phyloP scores from a whole-genome alignment of 2,888 invertebrate species.

The Gari tellinella region DNA sequence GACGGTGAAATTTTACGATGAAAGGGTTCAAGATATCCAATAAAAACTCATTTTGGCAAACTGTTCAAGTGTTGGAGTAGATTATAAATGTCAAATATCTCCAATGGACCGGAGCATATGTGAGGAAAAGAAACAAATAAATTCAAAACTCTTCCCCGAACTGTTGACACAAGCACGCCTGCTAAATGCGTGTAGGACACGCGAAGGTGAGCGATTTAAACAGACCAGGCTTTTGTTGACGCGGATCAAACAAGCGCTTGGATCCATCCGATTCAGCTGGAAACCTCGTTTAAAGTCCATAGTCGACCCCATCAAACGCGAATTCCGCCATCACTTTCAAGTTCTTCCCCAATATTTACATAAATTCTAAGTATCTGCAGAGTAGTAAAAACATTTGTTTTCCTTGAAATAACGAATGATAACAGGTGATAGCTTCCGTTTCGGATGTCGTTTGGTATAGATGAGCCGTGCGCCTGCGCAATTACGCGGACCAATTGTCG shows the following conservation, averaged over 20 bases:
- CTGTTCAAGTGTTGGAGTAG: too few relatives aligned
- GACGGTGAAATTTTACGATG: too few relatives aligned
- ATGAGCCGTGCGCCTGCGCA: conserved; percentile 42
- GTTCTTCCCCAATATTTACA: conserved; percentile 53
- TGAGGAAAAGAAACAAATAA: too few relatives aligned
- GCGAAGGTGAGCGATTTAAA: conserved; percentile 35
- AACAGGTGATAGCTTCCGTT: conserved; percentile 56
- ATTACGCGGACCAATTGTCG: conserved; percentile 50
- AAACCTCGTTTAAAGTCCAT: conserved; percentile 17
- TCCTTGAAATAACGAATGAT: conserved; percentile 42
- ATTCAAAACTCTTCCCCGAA: too few relatives aligned
- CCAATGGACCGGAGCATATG: too few relatives aligned
- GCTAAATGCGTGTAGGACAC: conserved; percentile 34
- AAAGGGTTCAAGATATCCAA: too few relatives aligned
- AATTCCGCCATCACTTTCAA: conserved; percentile 24
- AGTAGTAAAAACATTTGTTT: conserved; percentile 58
- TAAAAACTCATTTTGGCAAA: too few relatives aligned
- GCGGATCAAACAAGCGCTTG: conserved; percentile 23
- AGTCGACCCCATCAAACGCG: too few relatives aligned
- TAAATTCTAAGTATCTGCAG: conserved; percentile 48
- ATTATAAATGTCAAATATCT: too few relatives aligned
- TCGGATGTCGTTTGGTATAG: conserved; percentile 35
- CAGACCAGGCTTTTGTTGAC: conserved; percentile 43
- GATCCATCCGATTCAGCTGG: conserved; percentile 22
- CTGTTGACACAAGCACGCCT: conserved; percentile 13